Evolutionary conservation across 2,888 invertebrate genomes (phyloP), one percentile per base, ranked within the genome.

Genomic region (Drosophila subsilvestris): DNA sequence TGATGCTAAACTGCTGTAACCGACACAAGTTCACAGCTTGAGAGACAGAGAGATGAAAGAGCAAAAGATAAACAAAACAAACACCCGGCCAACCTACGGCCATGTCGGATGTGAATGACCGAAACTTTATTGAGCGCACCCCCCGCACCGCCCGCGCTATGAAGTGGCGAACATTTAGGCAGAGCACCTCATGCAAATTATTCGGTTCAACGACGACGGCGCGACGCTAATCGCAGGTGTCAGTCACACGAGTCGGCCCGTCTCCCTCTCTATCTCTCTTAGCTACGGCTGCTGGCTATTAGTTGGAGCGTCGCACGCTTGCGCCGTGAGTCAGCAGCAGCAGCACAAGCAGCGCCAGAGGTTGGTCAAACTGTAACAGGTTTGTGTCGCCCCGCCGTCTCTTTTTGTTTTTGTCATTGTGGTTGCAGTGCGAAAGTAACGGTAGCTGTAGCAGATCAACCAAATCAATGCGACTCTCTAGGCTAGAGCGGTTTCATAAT

Each of bases 211-310:
- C 62, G 73, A 44, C 48, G 65, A 32, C 63, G 25, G 53, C 50
- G 62, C 45, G 66, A 54, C 65, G 80, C 85, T 86, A 88, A 88
- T 86, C 88, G 75, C 79, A 71, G 75, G 88, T 85, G 88, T 88
- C 85, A 85, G 79, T 85, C 85, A 84, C 88, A 84, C 88, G 75
- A 76, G 43, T 53, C 22, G 49, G 49, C 59, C 57, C 44, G 53
- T 56, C 55, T 56, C 49, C 43, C 55, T 51, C 47, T 10, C 49
- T 49, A 18, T 57, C 63, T 54, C 48, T 49, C 32, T 58, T n/a
- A 2, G 37, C 14, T 37, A n/a, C 66, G 49, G 54, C 55, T 48
- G 56, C 48, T 42, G 59, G 50, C 79, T 80, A 86, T 83, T 86
- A 86, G 73, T 83, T 72, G 62, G 67, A 88, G 70, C 75, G 71